Conservation (phyloP, 2,113 vertebrate species). For the Onychorhynchus coronatus region DNA sequence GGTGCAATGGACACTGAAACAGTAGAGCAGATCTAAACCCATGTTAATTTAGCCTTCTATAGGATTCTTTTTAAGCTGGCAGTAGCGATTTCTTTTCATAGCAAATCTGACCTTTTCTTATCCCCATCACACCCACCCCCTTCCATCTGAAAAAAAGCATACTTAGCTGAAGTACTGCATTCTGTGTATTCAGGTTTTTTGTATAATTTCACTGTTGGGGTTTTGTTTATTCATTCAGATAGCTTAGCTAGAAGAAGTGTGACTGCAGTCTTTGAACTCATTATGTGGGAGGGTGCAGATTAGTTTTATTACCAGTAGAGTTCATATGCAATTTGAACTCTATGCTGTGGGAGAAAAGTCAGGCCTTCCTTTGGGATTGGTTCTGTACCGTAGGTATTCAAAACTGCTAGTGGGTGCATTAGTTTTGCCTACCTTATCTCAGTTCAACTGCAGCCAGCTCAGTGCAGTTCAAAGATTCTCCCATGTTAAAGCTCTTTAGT, state of each 20-base stretch:
- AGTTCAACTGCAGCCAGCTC: not conserved
- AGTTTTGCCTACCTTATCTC: not conserved
- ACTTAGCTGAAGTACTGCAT: not conserved
- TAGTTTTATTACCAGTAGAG: not conserved
- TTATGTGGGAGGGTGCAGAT: not conserved
- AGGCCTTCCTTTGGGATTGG: not conserved
- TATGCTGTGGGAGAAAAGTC: not conserved
- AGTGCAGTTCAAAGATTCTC: not conserved
- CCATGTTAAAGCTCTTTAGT: not conserved
- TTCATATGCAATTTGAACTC: not conserved
- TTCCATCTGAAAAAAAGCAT: not conserved
- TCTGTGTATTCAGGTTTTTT: not conserved
- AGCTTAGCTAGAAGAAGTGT: not conserved
- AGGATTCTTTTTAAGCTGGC: not conserved
- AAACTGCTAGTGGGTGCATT: not conserved
- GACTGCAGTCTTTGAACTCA: not conserved
- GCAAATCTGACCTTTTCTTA: not conserved
- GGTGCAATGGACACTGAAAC: not conserved
- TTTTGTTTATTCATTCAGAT: not conserved
- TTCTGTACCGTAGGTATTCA: not conserved
- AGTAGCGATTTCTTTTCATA: not conserved
- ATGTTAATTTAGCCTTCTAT: not conserved
- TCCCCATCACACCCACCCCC: fast-evolving
- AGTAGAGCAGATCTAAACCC: not conserved
- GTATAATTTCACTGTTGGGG: not conserved